Evolutionary conservation across 2,113 vertebrate species (phyloP), one percentile per base, ranked within the genome.

Genomic region (Poicephalus meyeri): DNA sequence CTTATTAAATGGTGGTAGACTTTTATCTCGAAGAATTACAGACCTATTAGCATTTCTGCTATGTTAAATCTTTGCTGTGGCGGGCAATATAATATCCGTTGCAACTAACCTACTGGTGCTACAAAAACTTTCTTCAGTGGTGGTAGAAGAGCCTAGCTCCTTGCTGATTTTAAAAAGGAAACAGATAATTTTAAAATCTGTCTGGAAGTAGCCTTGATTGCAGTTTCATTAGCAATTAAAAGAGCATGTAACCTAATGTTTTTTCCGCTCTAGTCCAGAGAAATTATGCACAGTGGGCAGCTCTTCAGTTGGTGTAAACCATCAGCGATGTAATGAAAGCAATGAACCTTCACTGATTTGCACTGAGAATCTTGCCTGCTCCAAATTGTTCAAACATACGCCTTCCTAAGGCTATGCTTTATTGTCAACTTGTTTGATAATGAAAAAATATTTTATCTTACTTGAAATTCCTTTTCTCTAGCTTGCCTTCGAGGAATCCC

Each of bases 181-280:
- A 37, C 19, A 31, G 73, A 72, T 79, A 64, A 91, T 95, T 94
- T 93, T 89, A 46, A 91, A 94, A 93, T 95, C 58, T 3, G 0
- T 16, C 77, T 96, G 91, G 68, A 92, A 94, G 78, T 73, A 84
- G 56, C 79, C 66, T 81, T 92, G 91, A 95, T 89, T 93, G 91
- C 80, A 77, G 68, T 97, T 97, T 91, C 86, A 94, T 96, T 95
- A 96, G 73, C 96, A 95, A 96, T 95, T 95, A 93, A 93, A 96
- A 95, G 70, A 95, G 29, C 91, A 85, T 96, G 91, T 87, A 94
- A 63, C 80, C 88, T 95, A 96, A 94, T 95, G 91, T 20, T 11
- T 96, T 94, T 94, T 93, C 64, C 86, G 89, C 66, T 63, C 83
- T 0, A 0, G 78, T 87, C 95, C 91, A 81, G 93, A 85, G 93